Conservation (phyloP, 2,113 vertebrate genomes). For the Eulemur macaco region DNA sequence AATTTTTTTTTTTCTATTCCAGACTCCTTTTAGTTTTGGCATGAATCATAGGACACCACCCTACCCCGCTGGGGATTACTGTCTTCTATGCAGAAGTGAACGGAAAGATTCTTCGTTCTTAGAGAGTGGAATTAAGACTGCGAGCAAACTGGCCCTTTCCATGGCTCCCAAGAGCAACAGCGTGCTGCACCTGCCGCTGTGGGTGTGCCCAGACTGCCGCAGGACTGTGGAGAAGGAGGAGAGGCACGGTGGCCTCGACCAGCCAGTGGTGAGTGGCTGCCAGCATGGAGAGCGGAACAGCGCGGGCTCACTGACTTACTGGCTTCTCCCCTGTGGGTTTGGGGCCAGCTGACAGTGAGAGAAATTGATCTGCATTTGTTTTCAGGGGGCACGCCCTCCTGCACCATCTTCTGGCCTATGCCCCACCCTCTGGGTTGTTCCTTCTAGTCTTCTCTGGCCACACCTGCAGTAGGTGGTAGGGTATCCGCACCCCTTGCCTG, state of each 20-base stretch:
- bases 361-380: too few species aligned
- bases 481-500: background rate
- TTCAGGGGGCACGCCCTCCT: background rate
- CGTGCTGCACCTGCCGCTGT: constrained; percentile 94
- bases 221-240: constrained; percentile 96
- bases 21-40: constrained; percentile 98
- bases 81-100: constrained; percentile 95
- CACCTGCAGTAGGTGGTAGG: background rate
- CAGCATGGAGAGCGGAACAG: background rate
- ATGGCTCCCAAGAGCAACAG: constrained; percentile 88
- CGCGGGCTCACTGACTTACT: too few species aligned
- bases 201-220: constrained; percentile 97
- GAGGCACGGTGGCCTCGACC: constrained; percentile 89
- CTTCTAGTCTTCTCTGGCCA: background rate
- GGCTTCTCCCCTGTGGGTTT: background rate
- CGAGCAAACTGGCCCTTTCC: constrained; percentile 88
- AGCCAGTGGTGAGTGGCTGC: constrained; percentile 90
- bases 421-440: background rate
- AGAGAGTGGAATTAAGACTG: constrained; percentile 88
- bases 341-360: background rate
- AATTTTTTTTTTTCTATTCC: constrained; percentile 58
- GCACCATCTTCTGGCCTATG: background rate
- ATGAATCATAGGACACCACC: constrained; percentile 93
- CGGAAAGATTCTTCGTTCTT: constrained; percentile 90
- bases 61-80: constrained; percentile 94